Percentiles rank a stretch among this genome's conserved stretches.
phyloP scores from a whole-genome alignment of 2,888 invertebrate genomes.

The Saturnia pavonia region DNA sequence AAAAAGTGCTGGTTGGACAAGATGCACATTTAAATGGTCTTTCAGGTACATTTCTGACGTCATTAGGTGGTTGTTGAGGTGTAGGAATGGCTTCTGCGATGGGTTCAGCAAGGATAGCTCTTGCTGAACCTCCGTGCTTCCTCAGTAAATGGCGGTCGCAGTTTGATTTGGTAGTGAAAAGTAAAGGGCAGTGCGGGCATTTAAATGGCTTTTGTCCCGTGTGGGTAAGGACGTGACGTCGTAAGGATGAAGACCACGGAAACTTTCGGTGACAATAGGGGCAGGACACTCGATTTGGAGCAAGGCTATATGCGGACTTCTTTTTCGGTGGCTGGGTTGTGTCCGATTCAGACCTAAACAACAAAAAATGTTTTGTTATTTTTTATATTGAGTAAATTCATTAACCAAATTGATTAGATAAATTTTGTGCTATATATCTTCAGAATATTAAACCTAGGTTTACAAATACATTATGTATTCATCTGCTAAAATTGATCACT shows the following conservation, averaged over 20 bases:
- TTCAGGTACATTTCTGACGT: slow-evolving; percentile 86
- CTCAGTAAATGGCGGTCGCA: slow-evolving; percentile 96
- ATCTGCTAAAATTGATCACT: not conserved
- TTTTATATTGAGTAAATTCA: not conserved
- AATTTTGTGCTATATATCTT: not conserved
- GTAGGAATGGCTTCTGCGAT: slow-evolving; percentile 58
- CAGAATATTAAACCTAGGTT: not conserved
- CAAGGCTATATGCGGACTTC: slow-evolving; percentile 96
- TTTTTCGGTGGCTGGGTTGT: slow-evolving; percentile 86
- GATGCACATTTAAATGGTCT: slow-evolving; percentile 90
- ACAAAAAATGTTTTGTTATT: not conserved
- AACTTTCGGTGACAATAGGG: slow-evolving; percentile 97
- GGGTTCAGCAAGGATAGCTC: slow-evolving; percentile 70
- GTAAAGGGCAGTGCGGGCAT: slow-evolving; percentile 94
- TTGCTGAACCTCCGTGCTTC: slow-evolving; percentile 85
- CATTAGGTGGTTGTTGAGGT: slow-evolving; percentile 53
- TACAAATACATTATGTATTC: not conserved
- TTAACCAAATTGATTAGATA: not conserved
- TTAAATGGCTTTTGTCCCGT: slow-evolving; percentile 98
- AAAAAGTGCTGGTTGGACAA: slow-evolving; percentile 92
- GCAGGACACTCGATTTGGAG: slow-evolving; percentile 96
- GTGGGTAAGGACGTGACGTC: slow-evolving; percentile 97
- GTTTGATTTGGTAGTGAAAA: slow-evolving; percentile 98
- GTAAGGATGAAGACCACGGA: slow-evolving; percentile 97
- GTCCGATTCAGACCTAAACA: slow-evolving; percentile 85